Conservation (phyloP, 35 echinoderm and acorn worm species). For the Lytechinus variegatus region DNA sequence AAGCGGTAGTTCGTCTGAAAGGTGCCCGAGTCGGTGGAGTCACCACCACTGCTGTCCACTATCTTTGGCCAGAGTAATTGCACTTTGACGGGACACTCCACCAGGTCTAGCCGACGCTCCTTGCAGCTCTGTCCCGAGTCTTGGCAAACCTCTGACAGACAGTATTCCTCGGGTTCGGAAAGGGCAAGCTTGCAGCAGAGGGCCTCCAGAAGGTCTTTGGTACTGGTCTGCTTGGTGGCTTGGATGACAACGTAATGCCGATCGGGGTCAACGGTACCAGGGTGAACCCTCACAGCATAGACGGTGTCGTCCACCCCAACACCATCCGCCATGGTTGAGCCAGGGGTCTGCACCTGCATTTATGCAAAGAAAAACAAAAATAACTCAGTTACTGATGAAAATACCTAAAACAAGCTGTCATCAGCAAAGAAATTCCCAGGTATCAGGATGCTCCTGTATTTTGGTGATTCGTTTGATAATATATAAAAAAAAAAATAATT, state of each 20-base stretch:
- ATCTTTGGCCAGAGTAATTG: conserved; percentile 95
- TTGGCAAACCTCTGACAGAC: conserved; percentile 77
- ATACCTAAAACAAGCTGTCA: too few species aligned
- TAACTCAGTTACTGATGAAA: background rate
- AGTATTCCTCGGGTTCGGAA: conserved; percentile 63
- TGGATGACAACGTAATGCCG: conserved; percentile 69
- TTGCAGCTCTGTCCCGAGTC: conserved; percentile 85
- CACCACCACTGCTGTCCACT: conserved; percentile 32
- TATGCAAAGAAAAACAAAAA: background rate
- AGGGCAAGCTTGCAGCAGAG: conserved; percentile 74
- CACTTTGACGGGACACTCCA: conserved; percentile 85
- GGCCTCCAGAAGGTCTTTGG: conserved; percentile 56
- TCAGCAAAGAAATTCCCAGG: too few species aligned
- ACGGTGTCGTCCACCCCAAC: conserved; percentile 74
- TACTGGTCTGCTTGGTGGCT: conserved; percentile 89
- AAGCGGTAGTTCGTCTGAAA: conserved; percentile 91
- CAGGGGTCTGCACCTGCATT: conserved; percentile 17
- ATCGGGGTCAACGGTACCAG: conserved; percentile 67
- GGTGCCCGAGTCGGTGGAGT: conserved; percentile 45
- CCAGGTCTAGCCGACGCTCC: conserved; percentile 68
- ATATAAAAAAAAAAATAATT: too few species aligned
- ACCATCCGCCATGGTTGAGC: conserved; percentile 34
- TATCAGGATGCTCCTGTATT: too few species aligned
- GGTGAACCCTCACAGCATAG: conserved; percentile 92
- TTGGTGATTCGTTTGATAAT: too few species aligned